phyloP scores from a whole-genome alignment of 2,888 invertebrate species.

The Ormia ochracea region DNA sequence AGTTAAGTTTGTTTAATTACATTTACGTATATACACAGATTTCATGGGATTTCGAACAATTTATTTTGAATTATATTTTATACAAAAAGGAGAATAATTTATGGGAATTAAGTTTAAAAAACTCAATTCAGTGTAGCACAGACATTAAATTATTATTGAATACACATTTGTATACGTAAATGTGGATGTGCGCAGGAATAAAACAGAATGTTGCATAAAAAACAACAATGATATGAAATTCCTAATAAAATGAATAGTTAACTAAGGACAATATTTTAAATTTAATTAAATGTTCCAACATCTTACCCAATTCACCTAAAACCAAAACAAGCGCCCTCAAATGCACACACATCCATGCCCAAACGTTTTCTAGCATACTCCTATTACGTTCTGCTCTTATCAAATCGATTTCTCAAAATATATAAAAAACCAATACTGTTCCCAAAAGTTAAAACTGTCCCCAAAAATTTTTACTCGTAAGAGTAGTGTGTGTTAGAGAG shows the following conservation, averaged over 20 bases:
- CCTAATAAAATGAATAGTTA: conserved; percentile 60
- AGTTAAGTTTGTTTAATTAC: conserved; percentile 53
- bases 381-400: neutral
- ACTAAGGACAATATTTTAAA: conserved; percentile 61
- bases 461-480: neutral
- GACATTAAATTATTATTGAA: conserved; percentile 19
- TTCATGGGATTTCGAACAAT: conserved; percentile 13
- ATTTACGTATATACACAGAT: conserved; percentile 9
- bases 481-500: neutral
- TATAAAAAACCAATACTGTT: conserved; percentile 25
- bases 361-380: neutral
- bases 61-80: conserved; percentile 13
- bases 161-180: neutral
- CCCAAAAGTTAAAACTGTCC: conserved; percentile 38
- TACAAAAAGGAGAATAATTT: neutral
- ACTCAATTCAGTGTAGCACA: conserved; percentile 12
- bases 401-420: neutral
- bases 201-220: neutral
- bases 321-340: neutral
- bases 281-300: conserved; percentile 56
- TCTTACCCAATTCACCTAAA: conserved; percentile 12
- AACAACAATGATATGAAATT: conserved; percentile 43
- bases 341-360: neutral
- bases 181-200: neutral
- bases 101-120: neutral